Conservation (phyloP, 64 coral and sea anemone genomes). For the Montipora capricornis region DNA sequence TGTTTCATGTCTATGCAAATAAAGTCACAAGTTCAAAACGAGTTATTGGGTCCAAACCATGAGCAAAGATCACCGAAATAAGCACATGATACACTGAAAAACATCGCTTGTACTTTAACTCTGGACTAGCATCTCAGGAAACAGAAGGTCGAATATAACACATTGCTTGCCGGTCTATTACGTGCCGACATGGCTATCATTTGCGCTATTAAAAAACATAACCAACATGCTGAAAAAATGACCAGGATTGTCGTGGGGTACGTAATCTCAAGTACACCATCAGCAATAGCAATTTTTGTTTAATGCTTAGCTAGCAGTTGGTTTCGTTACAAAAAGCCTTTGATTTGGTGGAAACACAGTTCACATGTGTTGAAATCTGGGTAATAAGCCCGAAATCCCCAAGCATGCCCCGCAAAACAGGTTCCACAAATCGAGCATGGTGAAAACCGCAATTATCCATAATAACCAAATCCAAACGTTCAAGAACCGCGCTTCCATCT, state of each 20-base stretch:
- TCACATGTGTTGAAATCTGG: neutral
- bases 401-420: too few species aligned
- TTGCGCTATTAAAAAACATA: neutral
- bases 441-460: constrained; percentile 52
- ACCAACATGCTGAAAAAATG: too few species aligned
- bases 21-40: neutral
- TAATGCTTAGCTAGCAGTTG: too few species aligned
- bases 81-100: constrained; percentile 9
- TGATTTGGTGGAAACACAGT: too few species aligned
- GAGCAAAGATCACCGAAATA: constrained; percentile 11
- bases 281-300: too few species aligned
- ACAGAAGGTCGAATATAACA: too few species aligned
- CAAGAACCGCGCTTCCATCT: constrained; percentile 20
- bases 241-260: neutral
- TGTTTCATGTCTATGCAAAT: constrained; percentile 8
- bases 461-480: constrained; percentile 29
- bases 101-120: neutral
- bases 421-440: neutral
- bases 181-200: neutral
- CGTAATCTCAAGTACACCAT: neutral
- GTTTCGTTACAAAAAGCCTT: neutral
- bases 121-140: too few species aligned
- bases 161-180: neutral
- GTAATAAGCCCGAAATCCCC: neutral
- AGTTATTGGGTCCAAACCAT: constrained; percentile 3